phyloP scores from a whole-genome alignment of 2,888 invertebrate species.

The Stomorhina lunata region DNA sequence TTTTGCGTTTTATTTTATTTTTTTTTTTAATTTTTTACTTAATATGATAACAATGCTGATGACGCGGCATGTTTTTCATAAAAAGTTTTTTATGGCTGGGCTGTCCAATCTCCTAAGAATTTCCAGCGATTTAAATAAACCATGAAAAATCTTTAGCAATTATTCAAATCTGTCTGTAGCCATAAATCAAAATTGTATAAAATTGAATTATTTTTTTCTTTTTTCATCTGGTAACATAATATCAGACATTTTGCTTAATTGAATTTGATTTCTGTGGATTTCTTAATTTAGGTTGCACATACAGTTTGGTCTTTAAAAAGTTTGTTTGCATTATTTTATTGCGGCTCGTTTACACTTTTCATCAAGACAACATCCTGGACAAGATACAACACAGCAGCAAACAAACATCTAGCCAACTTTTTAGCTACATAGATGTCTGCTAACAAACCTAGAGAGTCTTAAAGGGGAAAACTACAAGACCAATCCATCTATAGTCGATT shows the following conservation, averaged over 20 bases:
- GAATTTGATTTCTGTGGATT: constrained; percentile 12
- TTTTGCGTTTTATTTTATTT: too few relatives aligned
- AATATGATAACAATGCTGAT: constrained; percentile 56
- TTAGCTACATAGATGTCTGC: background rate
- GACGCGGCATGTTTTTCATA: constrained; percentile 56
- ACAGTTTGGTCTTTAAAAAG: constrained; percentile 52
- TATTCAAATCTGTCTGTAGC: background rate
- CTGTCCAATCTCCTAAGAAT: constrained; percentile 42
- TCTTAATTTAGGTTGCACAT: constrained; percentile 52
- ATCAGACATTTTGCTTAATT: constrained; percentile 34
- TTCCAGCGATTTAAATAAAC: constrained; percentile 15
- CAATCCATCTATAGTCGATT: constrained; percentile 48
- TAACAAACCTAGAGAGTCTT: constrained; percentile 22
- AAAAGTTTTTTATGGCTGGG: constrained; percentile 37
- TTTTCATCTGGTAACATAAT: background rate
- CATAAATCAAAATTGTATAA: background rate
- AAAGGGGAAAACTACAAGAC: background rate
- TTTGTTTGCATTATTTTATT: constrained; percentile 66
- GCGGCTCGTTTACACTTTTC: constrained; percentile 66
- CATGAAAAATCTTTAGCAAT: constrained; percentile 5
- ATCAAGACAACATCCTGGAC: constrained; percentile 41
- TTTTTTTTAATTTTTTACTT: too few relatives aligned
- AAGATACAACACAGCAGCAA: constrained; percentile 2
- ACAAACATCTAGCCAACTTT: background rate
- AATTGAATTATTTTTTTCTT: constrained; percentile 8